Evolutionary conservation across 2,113 vertebrate species (phyloP).

Genomic region (Hemiscyllium ocellatum): DNA sequence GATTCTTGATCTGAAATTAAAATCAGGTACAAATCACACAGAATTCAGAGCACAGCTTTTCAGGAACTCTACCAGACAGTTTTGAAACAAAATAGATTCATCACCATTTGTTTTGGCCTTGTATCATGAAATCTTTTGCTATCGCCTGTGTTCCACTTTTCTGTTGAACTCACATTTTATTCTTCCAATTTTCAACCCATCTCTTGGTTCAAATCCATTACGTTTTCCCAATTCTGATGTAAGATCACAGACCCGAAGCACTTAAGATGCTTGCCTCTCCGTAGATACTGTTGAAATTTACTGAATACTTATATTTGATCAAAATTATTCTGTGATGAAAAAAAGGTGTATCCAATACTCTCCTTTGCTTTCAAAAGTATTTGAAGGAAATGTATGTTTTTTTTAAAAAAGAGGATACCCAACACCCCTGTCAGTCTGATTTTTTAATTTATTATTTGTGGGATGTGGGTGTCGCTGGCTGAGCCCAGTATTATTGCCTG

Average conservation of each 20-base stretch:
- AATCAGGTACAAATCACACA: too few species aligned
- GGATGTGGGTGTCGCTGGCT: too few species aligned
- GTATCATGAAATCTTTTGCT: neutral
- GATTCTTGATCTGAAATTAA: neutral
- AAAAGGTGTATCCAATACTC: neutral
- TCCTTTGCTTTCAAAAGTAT: neutral
- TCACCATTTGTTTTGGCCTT: neutral
- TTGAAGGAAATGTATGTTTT: neutral
- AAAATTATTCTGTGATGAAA: neutral
- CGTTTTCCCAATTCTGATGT: neutral
- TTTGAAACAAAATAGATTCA: too few species aligned
- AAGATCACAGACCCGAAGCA: neutral
- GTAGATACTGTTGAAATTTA: neutral
- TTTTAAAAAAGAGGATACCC: neutral
- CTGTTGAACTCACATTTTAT: neutral
- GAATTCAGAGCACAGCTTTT: too few species aligned
- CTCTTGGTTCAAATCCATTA: neutral
- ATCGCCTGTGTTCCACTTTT: neutral
- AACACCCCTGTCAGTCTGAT: neutral
- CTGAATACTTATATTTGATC: neutral
- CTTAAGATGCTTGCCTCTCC: neutral
- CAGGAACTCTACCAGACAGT: too few species aligned
- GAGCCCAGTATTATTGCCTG: too few species aligned
- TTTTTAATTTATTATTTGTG: too few species aligned
- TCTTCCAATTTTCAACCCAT: neutral